Conservation (phyloP, 2,797 vertebrate genomes). For the Crenichthys baileyi region DNA sequence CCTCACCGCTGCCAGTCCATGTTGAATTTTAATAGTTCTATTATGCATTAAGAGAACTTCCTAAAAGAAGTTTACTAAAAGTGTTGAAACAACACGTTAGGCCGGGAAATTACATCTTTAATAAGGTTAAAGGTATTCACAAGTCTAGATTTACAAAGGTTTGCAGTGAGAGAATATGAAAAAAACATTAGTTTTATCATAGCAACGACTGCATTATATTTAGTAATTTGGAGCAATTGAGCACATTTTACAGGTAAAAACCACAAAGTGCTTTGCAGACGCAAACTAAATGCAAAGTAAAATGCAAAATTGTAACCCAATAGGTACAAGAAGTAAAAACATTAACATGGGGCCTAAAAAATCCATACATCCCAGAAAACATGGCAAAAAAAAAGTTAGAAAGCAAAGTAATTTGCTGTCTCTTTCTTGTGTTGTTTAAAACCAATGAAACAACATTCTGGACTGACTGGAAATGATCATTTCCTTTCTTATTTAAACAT, state of each 20-base stretch:
- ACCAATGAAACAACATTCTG: not conserved
- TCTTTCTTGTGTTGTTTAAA: not conserved
- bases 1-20: conserved; percentile 28
- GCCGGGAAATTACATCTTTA: not conserved
- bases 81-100: conserved; percentile 12
- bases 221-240: not conserved
- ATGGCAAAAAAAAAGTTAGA: not conserved
- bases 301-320: not conserved
- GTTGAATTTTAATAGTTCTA: conserved; percentile 65
- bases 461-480: not conserved
- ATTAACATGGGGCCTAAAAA: not conserved
- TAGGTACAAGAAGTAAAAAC: not conserved
- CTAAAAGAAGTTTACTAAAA: conserved; percentile 44
- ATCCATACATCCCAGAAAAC: not conserved
- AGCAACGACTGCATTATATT: not conserved
- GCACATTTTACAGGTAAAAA: not conserved
- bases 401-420: not conserved
- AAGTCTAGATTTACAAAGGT: not conserved
- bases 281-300: not conserved
- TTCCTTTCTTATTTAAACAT: not conserved
- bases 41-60: conserved; percentile 37
- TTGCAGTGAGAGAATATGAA: not conserved
- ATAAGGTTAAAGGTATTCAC: not conserved
- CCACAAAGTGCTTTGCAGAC: not conserved
- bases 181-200: not conserved